phyloP scores from a whole-genome alignment of 2,888 invertebrate species.

The Aspidiotus destructor region DNA sequence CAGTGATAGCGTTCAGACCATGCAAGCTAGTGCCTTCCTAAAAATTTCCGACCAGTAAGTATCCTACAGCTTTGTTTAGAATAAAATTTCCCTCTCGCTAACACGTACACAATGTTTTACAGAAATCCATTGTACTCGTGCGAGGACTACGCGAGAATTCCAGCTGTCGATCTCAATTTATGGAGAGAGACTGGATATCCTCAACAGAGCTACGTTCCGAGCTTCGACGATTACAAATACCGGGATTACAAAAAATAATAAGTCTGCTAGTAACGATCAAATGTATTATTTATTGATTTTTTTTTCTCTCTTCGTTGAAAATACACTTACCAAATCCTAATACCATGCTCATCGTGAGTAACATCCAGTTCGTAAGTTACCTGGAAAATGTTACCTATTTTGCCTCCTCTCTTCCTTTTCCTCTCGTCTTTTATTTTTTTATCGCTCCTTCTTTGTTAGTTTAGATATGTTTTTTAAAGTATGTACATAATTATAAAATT shows the following conservation, averaged over 20 bases:
- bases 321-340: constrained; percentile 1
- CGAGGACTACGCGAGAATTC: constrained; percentile 44
- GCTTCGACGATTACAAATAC: constrained; percentile 34
- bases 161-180: constrained; percentile 46
- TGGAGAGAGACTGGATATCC: constrained; percentile 45
- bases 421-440: neutral
- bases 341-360: neutral
- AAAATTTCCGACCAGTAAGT: constrained; percentile 39
- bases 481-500: neutral
- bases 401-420: neutral
- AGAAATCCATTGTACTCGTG: constrained; percentile 51
- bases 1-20: constrained; percentile 54
- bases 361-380: constrained; percentile 2
- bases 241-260: constrained; percentile 6
- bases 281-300: neutral
- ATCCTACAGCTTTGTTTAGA: neutral
- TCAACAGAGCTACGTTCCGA: constrained; percentile 21
- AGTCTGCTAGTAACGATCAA: neutral
- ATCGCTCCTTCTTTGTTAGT: constrained; percentile 1
- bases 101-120: constrained; percentile 33
- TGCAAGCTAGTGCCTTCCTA: constrained; percentile 55
- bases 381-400: constrained; percentile 1
- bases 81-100: neutral
- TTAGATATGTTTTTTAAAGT: constrained; percentile 1
- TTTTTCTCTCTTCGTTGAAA: neutral